phyloP scores from a whole-genome alignment of 2,797 vertebrate genomes.

The Lindbergichthys nudifrons region DNA sequence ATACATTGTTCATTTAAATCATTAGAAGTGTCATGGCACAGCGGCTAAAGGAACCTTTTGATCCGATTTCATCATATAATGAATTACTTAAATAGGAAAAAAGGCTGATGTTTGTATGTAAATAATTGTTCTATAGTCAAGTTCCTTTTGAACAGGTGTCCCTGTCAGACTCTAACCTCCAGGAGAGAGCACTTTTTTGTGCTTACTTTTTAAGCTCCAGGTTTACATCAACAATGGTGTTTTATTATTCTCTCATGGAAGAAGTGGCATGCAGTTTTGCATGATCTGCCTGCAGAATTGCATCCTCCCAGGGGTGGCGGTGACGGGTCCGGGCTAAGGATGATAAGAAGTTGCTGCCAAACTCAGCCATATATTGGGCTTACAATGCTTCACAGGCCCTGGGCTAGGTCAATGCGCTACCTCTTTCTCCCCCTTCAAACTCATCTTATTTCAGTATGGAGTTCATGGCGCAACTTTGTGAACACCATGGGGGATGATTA shows the following conservation, averaged over 20 bases:
- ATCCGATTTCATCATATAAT: slow-evolving; percentile 28
- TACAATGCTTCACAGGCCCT: slow-evolving; percentile 43
- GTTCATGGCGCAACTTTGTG: slow-evolving; percentile 18
- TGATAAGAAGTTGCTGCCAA: slow-evolving; percentile 74
- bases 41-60: slow-evolving; percentile 6
- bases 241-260: slow-evolving; percentile 64
- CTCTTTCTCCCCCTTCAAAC: slow-evolving; percentile 27
- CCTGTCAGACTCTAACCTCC: slow-evolving; percentile 31
- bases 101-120: slow-evolving; percentile 38
- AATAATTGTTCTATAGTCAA: slow-evolving; percentile 61
- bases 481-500: slow-evolving; percentile 40
- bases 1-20: neutral
- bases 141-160: slow-evolving; percentile 53
- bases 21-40: neutral
- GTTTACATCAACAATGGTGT: slow-evolving; percentile 72
- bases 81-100: slow-evolving; percentile 23
- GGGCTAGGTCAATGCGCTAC: slow-evolving; percentile 25
- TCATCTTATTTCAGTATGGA: slow-evolving; percentile 36
- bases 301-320: slow-evolving; percentile 54
- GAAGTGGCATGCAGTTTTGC: slow-evolving; percentile 47
- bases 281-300: slow-evolving; percentile 70
- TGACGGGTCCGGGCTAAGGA: slow-evolving; percentile 57
- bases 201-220: slow-evolving; percentile 51
- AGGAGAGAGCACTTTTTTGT: slow-evolving; percentile 44
- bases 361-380: slow-evolving; percentile 46